phyloP scores from a whole-genome alignment of 2,113 vertebrate genomes.

The Panthera tigris region DNA sequence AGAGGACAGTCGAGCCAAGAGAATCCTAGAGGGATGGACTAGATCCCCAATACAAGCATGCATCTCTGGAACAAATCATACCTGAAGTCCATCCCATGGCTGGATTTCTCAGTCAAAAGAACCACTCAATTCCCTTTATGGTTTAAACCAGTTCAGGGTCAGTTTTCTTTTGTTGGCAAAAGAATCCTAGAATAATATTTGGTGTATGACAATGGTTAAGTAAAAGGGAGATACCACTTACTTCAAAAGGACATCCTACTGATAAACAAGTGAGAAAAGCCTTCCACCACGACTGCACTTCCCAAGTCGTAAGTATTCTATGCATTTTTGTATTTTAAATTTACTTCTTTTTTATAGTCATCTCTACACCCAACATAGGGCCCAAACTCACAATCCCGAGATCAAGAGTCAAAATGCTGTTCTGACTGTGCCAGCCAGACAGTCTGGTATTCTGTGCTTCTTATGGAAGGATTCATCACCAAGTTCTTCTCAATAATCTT shows the following conservation, averaged over 20 bases:
- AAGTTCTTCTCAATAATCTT: slow-evolving; percentile 11
- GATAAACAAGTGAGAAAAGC: neutral
- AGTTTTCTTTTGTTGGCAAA: neutral
- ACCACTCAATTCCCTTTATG: neutral
- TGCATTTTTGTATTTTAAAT: neutral
- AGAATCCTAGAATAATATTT: neutral
- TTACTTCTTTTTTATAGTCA: too few relatives aligned
- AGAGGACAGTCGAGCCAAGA: neutral
- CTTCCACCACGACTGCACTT: neutral
- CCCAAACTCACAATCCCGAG: too few relatives aligned
- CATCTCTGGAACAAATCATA: neutral
- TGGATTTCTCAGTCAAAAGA: neutral
- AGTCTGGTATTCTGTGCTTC: neutral
- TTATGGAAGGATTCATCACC: neutral
- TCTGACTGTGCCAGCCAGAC: too few relatives aligned
- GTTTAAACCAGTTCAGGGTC: neutral
- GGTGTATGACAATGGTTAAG: neutral
- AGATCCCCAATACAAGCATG: neutral
- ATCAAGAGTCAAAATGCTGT: too few relatives aligned
- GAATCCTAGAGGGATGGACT: neutral
- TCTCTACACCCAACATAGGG: too few relatives aligned
- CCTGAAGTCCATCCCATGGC: neutral
- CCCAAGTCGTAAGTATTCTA: neutral
- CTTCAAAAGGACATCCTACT: neutral
- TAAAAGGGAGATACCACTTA: neutral